Evolutionary conservation across 2,888 invertebrate species (phyloP), one percentile per base, ranked within the genome.

Genomic region (Ennomos quercinarius): DNA sequence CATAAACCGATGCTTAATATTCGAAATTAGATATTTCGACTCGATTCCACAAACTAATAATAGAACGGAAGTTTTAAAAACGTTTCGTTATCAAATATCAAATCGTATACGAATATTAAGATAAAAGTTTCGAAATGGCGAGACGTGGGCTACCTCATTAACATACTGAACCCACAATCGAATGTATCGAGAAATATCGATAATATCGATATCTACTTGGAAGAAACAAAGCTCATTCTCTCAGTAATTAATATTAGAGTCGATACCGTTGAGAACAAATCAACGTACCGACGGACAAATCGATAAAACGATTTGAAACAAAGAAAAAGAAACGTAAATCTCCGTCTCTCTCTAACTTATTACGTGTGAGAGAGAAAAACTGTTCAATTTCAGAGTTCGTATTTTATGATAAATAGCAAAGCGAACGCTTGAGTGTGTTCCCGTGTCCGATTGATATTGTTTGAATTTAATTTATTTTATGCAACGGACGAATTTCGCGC

Each of bases 341-440:
- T 38, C 69, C 68, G 61, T 84, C 81, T 75, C 78, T 54, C 62
- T 84, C 78, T 61, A 67, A 61, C 77, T 2, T 53, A 43, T 35
- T 48, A 51, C 27, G 75, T 57, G 59, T 52, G 73, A 86, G 59
- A 67, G 76, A 73, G 83, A 86, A 64, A 45, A 57, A 47, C 62
- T 64, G 74, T 78, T 83, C 83, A 84, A 86, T 87, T 86, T 86
- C 75, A 81, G 73, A 74, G 79, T 81, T 79, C 79, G 83, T 83
- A 83, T 87, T 87, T 87, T 87, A 89, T 87, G 86, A 87, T 88
- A 89, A 88, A 89, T 88, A 87, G 84, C 83, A 77, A 81, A 84
- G 79, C 75, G 76, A 77, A 81, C 75, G 77, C 71, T 72, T 80
- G 83, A 88, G 87, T 86, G 88, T 85, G 80, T 89, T 89, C 81